Evolutionary conservation across 2,888 invertebrate species (phyloP), one percentile per base, ranked within the genome.

Genomic region (Dromius quadrimaculatus): DNA sequence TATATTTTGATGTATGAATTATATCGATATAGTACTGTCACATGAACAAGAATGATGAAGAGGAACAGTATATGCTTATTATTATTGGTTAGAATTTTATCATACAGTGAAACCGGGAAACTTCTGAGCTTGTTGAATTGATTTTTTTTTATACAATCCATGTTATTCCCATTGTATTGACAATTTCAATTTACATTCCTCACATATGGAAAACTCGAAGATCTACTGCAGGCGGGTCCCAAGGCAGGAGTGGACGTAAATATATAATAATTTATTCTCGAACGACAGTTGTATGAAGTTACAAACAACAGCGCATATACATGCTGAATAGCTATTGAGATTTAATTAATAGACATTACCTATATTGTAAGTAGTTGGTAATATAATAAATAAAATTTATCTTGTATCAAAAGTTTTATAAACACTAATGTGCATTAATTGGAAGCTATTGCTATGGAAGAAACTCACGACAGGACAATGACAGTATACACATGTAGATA

Each of bases 371-470:
- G 47, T 20, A 47, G 20, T 47, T 28, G 15, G 28, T 54, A 11
- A 22, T 61, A 38, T 23, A 66, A 66, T 66, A 66, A 66, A 66
- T 9, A 19, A 66, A 54, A 66, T 66, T 66, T 66, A 66, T 66
- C 66, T 66, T 66, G 57, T 17, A 66, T 66, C 66, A 28, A 66
- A 41, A 66, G 43, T 66, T 54, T 36, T 66, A 23, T 57, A 66
- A 38, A 57, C 66, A 66, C 66, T 64, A 64, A 47, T 50, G 34
- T 47, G 32, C 64, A 64, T 64, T 64, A 64, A 64, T 64, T 64
- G 64, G 64, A 47, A 32, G 28, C 43, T 28, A 19, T 38, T 15
- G 64, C 47, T 47, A 34, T 64, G 47, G 50, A 64, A 47, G 64
- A 15, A 50, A 50, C 23, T 17, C 36, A 11, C 1, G 64, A 64